Evolutionary conservation across 2,797 vertebrate species (phyloP).

Genomic region (Denticeps clupeoides): DNA sequence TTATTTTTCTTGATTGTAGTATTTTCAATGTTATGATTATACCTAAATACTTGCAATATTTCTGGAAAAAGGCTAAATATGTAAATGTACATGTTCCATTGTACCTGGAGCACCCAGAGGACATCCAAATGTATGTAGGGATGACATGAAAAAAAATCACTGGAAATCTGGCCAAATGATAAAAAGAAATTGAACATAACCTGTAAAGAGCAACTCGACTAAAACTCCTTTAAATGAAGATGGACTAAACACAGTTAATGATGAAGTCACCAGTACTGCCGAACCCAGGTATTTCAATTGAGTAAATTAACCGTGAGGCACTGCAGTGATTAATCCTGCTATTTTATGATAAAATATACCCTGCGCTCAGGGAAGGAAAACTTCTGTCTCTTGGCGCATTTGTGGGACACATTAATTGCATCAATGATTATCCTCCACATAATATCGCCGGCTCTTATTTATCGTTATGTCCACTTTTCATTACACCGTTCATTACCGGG

Average conservation of each 20-base stretch:
- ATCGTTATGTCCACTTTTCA: conserved; percentile 74
- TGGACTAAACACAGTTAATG: not conserved
- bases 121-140: no score
- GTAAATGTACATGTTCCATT: no score
- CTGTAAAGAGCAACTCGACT: not conserved
- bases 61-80: no score
- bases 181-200: not conserved
- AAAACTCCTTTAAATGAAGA: not conserved
- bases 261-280: not conserved
- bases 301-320: conserved; percentile 32
- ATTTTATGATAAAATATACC: conserved; percentile 47
- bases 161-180: not conserved
- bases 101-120: no score
- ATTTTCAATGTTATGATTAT: no score
- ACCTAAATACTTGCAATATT: no score
- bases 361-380: conserved; percentile 32
- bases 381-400: conserved; percentile 40
- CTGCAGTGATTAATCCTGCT: conserved; percentile 44
- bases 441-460: conserved; percentile 57
- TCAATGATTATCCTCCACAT: conserved; percentile 58
- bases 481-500: conserved; percentile 66
- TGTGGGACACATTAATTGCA: conserved; percentile 60
- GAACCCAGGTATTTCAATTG: not conserved
- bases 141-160: no score
- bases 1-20: no score